phyloP scores from a whole-genome alignment of 2,888 invertebrate species.

The Drosophila cyrtoloma region DNA sequence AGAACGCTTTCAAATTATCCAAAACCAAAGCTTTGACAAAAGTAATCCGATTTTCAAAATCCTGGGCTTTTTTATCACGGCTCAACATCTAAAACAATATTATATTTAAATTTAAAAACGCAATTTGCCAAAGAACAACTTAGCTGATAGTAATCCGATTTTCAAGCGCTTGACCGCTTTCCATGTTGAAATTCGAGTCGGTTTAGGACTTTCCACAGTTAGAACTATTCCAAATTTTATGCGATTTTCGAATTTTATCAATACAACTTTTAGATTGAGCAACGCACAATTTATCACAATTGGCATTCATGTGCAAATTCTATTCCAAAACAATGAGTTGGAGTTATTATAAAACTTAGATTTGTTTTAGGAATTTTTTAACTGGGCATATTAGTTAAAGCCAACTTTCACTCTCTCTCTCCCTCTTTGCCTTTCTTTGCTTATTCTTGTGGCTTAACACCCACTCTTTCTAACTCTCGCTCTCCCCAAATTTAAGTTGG shows the following conservation, averaged over 20 bases:
- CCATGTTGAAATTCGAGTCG: neutral
- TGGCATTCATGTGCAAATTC: neutral
- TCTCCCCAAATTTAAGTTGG: constrained; percentile 51
- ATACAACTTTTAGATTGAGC: neutral
- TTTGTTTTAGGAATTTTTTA: neutral
- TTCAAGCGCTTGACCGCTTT: neutral
- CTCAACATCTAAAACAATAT: neutral
- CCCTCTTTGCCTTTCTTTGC: constrained; percentile 6
- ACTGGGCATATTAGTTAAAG: neutral
- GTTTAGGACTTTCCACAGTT: neutral
- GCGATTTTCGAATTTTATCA: neutral
- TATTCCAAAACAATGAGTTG: neutral
- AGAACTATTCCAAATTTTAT: neutral
- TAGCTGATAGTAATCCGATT: no score
- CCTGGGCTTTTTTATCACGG: fast-evolving
- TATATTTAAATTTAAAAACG: neutral
- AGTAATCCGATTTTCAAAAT: neutral
- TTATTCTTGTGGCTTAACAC: neutral
- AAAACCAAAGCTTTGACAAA: neutral
- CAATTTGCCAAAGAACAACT: no score
- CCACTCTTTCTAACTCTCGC: neutral
- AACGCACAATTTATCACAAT: neutral
- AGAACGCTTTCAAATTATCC: neutral
- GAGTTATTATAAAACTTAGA: no score
- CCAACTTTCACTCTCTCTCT: neutral